phyloP scores from a whole-genome alignment of 2,888 invertebrate species.

The Tuta absoluta region DNA sequence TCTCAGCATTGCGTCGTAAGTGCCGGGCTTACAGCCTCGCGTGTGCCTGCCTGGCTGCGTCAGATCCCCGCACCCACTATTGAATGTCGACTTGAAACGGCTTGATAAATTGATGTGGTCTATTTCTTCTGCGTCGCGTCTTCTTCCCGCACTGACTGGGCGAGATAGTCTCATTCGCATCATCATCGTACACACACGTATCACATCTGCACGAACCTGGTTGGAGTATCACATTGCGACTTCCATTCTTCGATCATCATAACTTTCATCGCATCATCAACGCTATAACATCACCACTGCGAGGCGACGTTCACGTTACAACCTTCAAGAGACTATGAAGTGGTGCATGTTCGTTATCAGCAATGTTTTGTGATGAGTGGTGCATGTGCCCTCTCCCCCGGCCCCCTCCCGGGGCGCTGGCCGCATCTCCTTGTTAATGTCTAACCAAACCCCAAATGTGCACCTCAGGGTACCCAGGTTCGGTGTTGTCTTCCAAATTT shows the following conservation, averaged over 20 bases:
- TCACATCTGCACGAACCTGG: constrained; percentile 70
- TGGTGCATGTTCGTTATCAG: constrained; percentile 62
- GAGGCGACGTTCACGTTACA: constrained; percentile 46
- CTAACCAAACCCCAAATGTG: constrained; percentile 21
- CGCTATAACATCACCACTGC: constrained; percentile 55
- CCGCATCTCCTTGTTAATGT: constrained; percentile 31
- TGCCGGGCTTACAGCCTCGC: constrained; percentile 58
- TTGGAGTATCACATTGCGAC: constrained; percentile 56
- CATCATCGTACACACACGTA: constrained; percentile 53
- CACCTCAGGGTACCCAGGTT: constrained; percentile 30
- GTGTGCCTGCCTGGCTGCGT: constrained; percentile 62
- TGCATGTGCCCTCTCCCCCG: constrained; percentile 59
- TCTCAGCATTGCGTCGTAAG: constrained; percentile 84
- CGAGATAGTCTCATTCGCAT: constrained; percentile 63
- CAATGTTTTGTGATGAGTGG: constrained; percentile 49
- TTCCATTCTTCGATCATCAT: constrained; percentile 59
- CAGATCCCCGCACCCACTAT: constrained; percentile 56
- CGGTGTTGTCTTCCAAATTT: constrained; percentile 38
- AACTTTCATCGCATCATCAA: constrained; percentile 60
- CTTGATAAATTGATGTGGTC: constrained; percentile 67
- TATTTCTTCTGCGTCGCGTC: constrained; percentile 64
- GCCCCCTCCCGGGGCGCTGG: constrained; percentile 1
- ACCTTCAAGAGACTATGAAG: constrained; percentile 56
- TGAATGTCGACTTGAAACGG: constrained; percentile 67
- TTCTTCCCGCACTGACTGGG: constrained; percentile 70